phyloP scores from a whole-genome alignment of 2,888 invertebrate genomes.

The Tridacna gigas region DNA sequence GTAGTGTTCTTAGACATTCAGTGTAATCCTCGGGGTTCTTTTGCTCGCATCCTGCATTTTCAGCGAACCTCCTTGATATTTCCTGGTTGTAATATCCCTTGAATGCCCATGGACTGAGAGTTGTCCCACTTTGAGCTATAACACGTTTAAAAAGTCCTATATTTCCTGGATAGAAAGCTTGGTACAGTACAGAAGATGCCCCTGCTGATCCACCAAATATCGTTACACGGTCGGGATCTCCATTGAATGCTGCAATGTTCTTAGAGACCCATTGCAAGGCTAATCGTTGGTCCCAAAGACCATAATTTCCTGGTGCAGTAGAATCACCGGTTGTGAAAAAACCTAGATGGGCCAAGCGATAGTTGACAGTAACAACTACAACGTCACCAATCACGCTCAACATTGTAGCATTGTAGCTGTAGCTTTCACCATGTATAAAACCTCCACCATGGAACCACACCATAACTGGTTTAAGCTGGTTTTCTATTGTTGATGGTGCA shows the following conservation, averaged over 20 bases:
- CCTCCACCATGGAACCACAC: conserved; percentile 65
- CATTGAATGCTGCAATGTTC: conserved; percentile 84
- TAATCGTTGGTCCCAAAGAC: conserved; percentile 97
- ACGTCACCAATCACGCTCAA: conserved; percentile 55
- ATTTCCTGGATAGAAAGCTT: conserved; percentile 93
- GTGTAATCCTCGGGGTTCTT: background rate
- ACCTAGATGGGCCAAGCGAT: conserved; percentile 67
- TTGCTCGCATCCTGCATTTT: conserved; percentile 1
- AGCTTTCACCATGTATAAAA: conserved; percentile 50
- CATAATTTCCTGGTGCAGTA: conserved; percentile 84
- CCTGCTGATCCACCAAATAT: conserved; percentile 98
- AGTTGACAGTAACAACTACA: conserved; percentile 68
- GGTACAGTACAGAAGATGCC: conserved; percentile 93
- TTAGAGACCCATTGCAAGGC: conserved; percentile 88
- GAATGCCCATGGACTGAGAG: conserved; percentile 95
- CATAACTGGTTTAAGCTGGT: conserved; percentile 45
- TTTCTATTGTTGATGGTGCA: too few relatives aligned
- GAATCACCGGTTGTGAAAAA: conserved; percentile 69
- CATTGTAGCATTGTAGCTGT: conserved; percentile 50
- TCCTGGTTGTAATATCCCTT: background rate
- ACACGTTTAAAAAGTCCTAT: conserved; percentile 91
- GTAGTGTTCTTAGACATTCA: background rate
- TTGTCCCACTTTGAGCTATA: conserved; percentile 96
- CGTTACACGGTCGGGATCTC: conserved; percentile 96
- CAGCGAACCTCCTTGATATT: background rate